Evolutionary conservation across 2,113 vertebrate genomes (phyloP).

Genomic region (Tyrannus savana): DNA sequence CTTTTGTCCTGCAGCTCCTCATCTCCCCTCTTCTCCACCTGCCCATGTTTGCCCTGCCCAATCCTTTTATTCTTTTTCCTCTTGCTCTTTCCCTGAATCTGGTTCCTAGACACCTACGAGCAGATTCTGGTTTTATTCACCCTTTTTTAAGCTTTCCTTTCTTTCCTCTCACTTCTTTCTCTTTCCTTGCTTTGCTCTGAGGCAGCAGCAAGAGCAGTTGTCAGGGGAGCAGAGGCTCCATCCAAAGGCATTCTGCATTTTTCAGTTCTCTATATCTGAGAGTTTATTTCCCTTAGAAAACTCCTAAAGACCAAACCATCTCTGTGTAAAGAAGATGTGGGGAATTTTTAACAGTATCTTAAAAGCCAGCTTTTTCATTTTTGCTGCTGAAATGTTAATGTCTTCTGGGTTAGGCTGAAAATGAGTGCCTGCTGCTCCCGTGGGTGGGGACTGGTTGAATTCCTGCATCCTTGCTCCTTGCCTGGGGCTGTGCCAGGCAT

Average conservation of each 20-base stretch:
- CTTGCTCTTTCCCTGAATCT: not conserved
- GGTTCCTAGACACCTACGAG: not conserved
- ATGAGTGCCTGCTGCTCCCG: not conserved
- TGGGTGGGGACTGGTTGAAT: not conserved
- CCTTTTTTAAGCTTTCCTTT: not conserved
- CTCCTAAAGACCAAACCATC: not conserved
- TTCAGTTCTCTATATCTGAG: not conserved
- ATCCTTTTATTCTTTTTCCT: not conserved
- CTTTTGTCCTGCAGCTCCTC: not conserved
- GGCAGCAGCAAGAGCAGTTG: not conserved
- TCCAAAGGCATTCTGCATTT: not conserved
- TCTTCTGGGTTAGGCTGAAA: not conserved
- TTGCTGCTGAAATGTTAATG: slow-evolving; percentile 29
- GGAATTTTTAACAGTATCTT: not conserved
- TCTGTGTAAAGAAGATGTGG: not conserved
- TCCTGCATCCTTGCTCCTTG: not conserved
- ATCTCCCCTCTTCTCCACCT: not conserved
- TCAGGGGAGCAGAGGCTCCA: not conserved
- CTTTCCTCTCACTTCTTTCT: not conserved
- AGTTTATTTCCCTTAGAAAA: slow-evolving; percentile 3
- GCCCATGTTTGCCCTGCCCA: not conserved
- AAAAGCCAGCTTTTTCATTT: not conserved
- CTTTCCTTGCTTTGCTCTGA: not conserved
- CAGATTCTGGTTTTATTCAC: not conserved
- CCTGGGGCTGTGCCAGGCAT: not conserved